These are phyloP conservation scores for Catharus minimus DNA, from an alignment of 2,113 vertebrate species.

Conservation along the genomic window DNA sequence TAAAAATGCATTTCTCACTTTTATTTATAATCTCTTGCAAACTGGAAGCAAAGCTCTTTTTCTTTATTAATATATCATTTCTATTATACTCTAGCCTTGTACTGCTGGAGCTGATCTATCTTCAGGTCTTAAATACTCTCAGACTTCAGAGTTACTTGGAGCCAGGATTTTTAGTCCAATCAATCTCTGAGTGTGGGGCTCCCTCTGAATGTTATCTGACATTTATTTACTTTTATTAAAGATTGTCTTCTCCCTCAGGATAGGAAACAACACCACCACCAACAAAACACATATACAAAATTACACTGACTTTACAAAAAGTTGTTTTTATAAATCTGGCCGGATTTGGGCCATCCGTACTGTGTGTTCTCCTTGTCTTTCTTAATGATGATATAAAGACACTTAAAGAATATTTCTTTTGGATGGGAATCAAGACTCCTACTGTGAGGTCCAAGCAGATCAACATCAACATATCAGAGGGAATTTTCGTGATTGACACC, in stretches of 20 bases:
- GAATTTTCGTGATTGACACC: not conserved
- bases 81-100: not conserved
- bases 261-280: not conserved
- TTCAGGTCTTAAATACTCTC: conserved; percentile 30
- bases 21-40: conserved; percentile 42
- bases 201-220: conserved; percentile 17
- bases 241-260: conserved; percentile 17
- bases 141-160: conserved; percentile 28
- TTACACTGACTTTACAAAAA: conserved; percentile 41
- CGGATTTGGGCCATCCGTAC: not conserved
- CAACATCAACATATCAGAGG: not conserved
- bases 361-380: conserved; percentile 42
- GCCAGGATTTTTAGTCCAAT: conserved; percentile 33
- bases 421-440: conserved; percentile 13
- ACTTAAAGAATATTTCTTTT: conserved; percentile 22
- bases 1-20: not conserved
- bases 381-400: conserved; percentile 53
- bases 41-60: conserved; percentile 13
- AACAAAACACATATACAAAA: conserved; percentile 23
- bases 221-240: conserved; percentile 56
- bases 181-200: not conserved
- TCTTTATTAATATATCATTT: conserved; percentile 37
- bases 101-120: not conserved
- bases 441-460: not conserved
- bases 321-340: conserved; percentile 48